phyloP scores from a whole-genome alignment of 2,888 invertebrate species.

The Brachylomia viminalis region DNA sequence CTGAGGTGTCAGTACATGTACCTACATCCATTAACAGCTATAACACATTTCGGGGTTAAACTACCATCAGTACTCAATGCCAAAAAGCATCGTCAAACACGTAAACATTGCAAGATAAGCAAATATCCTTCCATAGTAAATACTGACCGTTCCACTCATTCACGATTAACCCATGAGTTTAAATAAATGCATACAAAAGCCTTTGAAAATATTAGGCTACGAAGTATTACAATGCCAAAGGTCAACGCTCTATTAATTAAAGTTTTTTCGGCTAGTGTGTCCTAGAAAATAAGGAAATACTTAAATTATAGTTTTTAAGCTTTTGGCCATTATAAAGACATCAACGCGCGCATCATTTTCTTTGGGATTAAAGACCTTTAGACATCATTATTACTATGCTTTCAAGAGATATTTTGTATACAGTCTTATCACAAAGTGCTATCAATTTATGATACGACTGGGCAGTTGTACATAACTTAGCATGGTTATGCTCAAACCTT shows the following conservation, averaged over 20 bases:
- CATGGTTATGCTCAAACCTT: background rate
- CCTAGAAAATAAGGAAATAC: background rate
- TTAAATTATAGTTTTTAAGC: background rate
- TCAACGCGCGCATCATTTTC: conserved; percentile 48
- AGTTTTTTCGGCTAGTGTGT: background rate
- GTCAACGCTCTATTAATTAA: conserved; percentile 9
- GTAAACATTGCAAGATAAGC: conserved; percentile 46
- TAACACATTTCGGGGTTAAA: conserved; percentile 35
- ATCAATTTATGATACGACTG: background rate
- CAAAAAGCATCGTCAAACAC: conserved; percentile 28
- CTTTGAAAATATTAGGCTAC: background rate
- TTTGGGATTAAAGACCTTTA: background rate
- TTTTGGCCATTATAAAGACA: conserved; percentile 48
- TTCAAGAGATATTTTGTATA: background rate
- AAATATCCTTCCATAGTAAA: conserved; percentile 37
- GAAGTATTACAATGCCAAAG: conserved; percentile 26
- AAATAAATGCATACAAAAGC: conserved; percentile 23
- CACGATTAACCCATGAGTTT: conserved; percentile 14
- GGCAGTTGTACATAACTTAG: background rate
- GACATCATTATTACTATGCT: background rate
- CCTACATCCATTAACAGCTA: background rate
- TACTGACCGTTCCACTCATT: conserved; percentile 36
- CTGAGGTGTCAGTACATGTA: background rate
- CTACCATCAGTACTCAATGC: conserved; percentile 35
- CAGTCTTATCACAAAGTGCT: background rate